Percentiles rank a stretch among this genome's conserved stretches.
Conservation (phyloP, 2,888 invertebrate genomes). For the Parnassius orleans region DNA sequence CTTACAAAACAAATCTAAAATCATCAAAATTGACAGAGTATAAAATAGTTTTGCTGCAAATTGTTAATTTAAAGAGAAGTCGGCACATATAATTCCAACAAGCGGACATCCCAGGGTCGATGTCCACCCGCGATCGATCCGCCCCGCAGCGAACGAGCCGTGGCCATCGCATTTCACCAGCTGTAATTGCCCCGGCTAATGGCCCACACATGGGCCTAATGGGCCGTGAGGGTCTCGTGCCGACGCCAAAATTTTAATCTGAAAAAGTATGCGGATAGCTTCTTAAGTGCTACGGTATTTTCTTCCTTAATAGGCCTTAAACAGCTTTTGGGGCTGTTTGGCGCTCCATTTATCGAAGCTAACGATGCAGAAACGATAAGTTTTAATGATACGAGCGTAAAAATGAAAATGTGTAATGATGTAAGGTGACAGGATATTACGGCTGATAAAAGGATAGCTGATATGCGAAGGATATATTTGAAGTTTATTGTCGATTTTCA, state of each 20-base stretch:
- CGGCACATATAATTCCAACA: too few relatives aligned
- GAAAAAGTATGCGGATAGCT: background rate
- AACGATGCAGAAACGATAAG: slow-evolving; percentile 3
- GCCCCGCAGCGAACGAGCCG: background rate
- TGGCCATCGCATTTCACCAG: slow-evolving; percentile 5
- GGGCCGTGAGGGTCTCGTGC: background rate
- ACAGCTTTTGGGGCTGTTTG: slow-evolving; percentile 1
- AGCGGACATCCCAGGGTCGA: too few relatives aligned
- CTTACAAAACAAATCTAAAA: too few relatives aligned
- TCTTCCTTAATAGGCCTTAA: slow-evolving; percentile 1
- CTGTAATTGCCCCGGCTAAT: slow-evolving; percentile 5
- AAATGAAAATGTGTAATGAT: background rate
- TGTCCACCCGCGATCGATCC: background rate
- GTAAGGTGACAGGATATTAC: background rate
- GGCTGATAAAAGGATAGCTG: background rate
- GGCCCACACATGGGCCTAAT: slow-evolving; percentile 5
- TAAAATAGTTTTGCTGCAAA: too few relatives aligned
- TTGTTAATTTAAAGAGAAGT: too few relatives aligned
- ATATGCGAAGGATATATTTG: background rate
- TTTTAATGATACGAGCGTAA: slow-evolving; percentile 9
- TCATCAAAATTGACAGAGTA: too few relatives aligned
- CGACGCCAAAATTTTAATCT: slow-evolving; percentile 7
- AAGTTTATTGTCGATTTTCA: too few relatives aligned
- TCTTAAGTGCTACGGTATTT: slow-evolving; percentile 3
- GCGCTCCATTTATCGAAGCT: slow-evolving; percentile 2